A percentile compares a stretch with the other conserved stretches of the same genome.
phyloP scores from a whole-genome alignment of 2,797 vertebrate species.

The Parotocinclus haroldoi region DNA sequence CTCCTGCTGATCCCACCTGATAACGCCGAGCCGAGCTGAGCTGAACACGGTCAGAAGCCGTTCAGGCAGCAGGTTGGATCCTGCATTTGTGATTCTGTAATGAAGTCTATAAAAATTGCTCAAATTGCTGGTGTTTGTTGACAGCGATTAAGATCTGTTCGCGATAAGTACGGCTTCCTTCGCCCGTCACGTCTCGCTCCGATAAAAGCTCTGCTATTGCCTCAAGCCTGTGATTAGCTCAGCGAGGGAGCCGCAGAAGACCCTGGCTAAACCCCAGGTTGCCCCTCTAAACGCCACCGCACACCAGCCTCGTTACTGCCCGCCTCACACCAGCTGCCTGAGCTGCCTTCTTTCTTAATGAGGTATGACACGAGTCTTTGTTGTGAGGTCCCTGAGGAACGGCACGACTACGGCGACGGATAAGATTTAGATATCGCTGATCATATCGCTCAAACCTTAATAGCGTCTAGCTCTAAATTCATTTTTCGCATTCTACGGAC shows the following conservation, averaged over 20 bases:
- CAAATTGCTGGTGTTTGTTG: neutral
- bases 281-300: too few relatives aligned
- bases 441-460: too few relatives aligned
- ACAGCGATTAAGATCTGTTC: neutral
- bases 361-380: neutral
- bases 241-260: neutral
- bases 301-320: neutral
- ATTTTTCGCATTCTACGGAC: too few relatives aligned
- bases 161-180: slow-evolving; percentile 4
- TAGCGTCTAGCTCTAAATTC: too few relatives aligned
- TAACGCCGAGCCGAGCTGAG: neutral
- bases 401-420: neutral
- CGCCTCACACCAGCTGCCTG: neutral
- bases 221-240: neutral
- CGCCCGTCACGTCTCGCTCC: slow-evolving; percentile 41
- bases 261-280: slow-evolving; percentile 1
- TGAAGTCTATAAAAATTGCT: neutral
- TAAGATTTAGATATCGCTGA: too few relatives aligned
- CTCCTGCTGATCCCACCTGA: neutral
- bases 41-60: slow-evolving; percentile 19
- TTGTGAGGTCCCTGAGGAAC: neutral
- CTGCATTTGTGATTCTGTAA: neutral
- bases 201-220: slow-evolving; percentile 23
- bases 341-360: neutral
- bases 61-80: neutral